A percentile compares a stretch with the other conserved stretches of the same genome.
phyloP scores from a whole-genome alignment of 2,113 vertebrate genomes.

The Anoplopoma fimbria region DNA sequence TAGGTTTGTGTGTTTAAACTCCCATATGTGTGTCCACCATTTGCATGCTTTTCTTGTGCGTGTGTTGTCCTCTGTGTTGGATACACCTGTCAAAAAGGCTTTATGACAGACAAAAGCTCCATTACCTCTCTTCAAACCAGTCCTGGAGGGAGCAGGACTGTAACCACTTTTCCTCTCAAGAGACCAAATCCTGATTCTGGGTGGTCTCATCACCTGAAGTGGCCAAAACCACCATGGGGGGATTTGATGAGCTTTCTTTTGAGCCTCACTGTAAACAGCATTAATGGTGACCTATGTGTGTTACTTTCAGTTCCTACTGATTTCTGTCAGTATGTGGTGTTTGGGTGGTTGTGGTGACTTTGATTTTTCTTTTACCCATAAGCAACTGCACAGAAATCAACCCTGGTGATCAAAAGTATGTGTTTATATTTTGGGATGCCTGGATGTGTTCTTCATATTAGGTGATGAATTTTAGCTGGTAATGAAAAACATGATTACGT shows the following conservation, averaged over 20 bases:
- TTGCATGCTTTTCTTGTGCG: slow-evolving; percentile 10
- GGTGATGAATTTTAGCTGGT: background rate
- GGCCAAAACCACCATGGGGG: background rate
- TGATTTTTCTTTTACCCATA: background rate
- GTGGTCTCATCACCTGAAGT: slow-evolving; percentile 52
- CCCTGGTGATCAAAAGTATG: background rate
- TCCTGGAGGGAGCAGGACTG: background rate
- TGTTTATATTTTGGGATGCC: background rate
- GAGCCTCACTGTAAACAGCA: slow-evolving; percentile 16
- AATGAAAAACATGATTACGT: background rate
- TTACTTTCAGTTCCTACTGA: background rate
- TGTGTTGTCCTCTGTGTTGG: slow-evolving; percentile 19
- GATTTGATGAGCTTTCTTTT: slow-evolving; percentile 3
- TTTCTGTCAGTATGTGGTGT: background rate
- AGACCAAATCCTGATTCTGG: slow-evolving; percentile 32
- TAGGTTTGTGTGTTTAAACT: slow-evolving; percentile 9
- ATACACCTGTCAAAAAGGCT: slow-evolving; percentile 22
- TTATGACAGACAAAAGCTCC: slow-evolving; percentile 7
- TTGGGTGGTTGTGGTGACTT: background rate
- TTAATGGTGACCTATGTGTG: background rate
- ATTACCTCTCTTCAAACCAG: background rate
- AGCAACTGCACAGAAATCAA: background rate
- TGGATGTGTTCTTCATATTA: background rate
- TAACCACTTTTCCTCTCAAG: background rate
- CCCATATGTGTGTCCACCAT: slow-evolving; percentile 10